phyloP scores from a whole-genome alignment of 2,797 vertebrate genomes.

The Acropternis orthonyx region DNA sequence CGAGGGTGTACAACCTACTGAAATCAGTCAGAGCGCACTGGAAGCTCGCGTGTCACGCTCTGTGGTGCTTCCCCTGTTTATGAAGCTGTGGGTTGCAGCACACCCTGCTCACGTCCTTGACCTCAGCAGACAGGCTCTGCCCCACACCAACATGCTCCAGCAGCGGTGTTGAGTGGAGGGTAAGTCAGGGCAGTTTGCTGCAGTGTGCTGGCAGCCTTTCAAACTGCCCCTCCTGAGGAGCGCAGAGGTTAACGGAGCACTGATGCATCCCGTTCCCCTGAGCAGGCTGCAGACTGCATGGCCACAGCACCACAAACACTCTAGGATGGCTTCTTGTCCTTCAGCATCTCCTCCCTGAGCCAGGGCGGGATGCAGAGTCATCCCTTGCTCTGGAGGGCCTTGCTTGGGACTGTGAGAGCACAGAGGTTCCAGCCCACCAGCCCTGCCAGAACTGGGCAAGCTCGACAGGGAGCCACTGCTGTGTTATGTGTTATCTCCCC shows the following conservation, averaged over 20 bases:
- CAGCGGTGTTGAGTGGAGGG: background rate
- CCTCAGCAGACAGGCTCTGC: background rate
- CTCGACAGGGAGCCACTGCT: background rate
- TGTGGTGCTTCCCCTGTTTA: background rate
- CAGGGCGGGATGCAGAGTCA: background rate
- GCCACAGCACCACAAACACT: background rate
- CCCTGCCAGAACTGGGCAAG: background rate
- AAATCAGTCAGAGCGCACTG: background rate
- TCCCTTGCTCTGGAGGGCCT: background rate
- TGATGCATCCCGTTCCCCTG: constrained; percentile 12
- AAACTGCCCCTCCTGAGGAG: background rate
- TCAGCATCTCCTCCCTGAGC: background rate
- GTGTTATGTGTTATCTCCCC: background rate
- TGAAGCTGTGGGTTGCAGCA: background rate
- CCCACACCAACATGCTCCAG: background rate
- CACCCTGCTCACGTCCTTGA: background rate
- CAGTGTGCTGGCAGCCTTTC: constrained; percentile 40
- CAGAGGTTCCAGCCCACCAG: background rate
- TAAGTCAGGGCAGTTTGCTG: background rate
- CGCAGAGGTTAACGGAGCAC: background rate
- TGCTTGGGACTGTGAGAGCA: accelerated
- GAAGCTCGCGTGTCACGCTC: accelerated
- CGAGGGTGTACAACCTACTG: background rate
- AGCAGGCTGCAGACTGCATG: background rate
- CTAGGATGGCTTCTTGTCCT: background rate